A percentile compares a stretch with the other conserved stretches of the same genome.
These are phyloP conservation scores for Drosophila macrospina DNA, from an alignment of 2,888 invertebrate genomes.

Conservation along the genomic window DNA sequence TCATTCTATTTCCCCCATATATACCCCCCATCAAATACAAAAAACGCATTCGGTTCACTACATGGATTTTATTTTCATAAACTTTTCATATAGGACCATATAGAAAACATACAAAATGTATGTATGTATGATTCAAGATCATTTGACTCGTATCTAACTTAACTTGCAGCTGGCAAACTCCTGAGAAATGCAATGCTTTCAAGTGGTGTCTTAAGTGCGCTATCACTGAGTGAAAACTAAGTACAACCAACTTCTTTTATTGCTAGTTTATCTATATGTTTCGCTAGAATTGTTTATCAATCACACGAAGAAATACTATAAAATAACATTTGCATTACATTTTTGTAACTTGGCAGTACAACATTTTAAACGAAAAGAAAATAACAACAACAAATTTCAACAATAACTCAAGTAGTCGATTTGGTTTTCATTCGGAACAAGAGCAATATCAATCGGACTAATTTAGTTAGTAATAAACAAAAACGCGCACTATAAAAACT, in stretches of 20 bases:
- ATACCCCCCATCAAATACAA: constrained; percentile 12
- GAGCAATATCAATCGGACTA: constrained; percentile 40
- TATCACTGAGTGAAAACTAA: constrained; percentile 53
- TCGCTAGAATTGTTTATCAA: constrained; percentile 28
- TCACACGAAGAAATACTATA: constrained; percentile 13
- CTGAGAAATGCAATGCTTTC: constrained; percentile 52
- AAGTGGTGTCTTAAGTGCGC: constrained; percentile 79
- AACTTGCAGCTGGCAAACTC: constrained; percentile 61
- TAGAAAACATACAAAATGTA: constrained; percentile 55
- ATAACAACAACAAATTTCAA: constrained; percentile 7
- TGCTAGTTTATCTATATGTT: constrained; percentile 30
- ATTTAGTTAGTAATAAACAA: constrained; percentile 21
- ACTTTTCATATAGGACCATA: constrained; percentile 67
- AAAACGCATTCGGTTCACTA: constrained; percentile 50
- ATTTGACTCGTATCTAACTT: constrained; percentile 38
- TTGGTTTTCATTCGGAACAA: constrained; percentile 85
- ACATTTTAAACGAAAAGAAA: background rate
- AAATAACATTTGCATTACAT: constrained; percentile 25
- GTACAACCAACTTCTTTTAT: constrained; percentile 8
- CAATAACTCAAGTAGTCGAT: constrained; percentile 72
- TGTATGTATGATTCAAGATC: constrained; percentile 67
- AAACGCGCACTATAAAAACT: constrained; percentile 40
- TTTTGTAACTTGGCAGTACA: constrained; percentile 36
- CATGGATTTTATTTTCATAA: constrained; percentile 60
- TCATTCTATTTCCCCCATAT: constrained; percentile 33